Evolutionary conservation across 2,888 invertebrate genomes (phyloP).

Genomic region (Busseola fusca): DNA sequence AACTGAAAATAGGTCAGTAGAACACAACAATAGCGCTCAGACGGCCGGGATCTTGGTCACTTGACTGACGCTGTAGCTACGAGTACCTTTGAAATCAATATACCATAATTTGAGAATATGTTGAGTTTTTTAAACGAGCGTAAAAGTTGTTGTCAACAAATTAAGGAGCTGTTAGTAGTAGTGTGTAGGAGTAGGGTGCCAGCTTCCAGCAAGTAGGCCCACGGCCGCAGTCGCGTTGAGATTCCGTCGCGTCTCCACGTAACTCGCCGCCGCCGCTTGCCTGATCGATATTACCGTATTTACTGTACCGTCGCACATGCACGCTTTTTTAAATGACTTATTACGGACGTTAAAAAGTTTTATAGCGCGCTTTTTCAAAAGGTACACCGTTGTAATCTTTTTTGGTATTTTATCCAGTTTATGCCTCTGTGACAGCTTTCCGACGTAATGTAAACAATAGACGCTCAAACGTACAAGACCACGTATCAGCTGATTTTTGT

Average conservation of each 20-base stretch:
- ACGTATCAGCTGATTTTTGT: constrained; percentile 71
- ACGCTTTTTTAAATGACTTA: constrained; percentile 70
- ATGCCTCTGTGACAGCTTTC: constrained; percentile 58
- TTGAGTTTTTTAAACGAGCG: constrained; percentile 26
- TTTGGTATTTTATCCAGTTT: constrained; percentile 43
- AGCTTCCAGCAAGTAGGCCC: constrained; percentile 72
- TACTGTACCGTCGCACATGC: constrained; percentile 67
- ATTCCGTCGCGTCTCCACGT: constrained; percentile 79
- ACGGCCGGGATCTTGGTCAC: constrained; percentile 33
- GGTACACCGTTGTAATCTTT: constrained; percentile 48
- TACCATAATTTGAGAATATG: constrained; percentile 4
- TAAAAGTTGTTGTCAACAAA: constrained; percentile 53
- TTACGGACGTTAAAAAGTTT: constrained; percentile 71
- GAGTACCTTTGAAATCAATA: constrained; percentile 20
- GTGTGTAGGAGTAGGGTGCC: constrained; percentile 57
- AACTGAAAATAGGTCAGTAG: constrained; percentile 73
- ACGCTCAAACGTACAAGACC: constrained; percentile 61
- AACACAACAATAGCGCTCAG: constrained; percentile 47
- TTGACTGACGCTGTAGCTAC: constrained; percentile 21
- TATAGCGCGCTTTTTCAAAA: constrained; percentile 60
- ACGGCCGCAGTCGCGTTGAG: constrained; percentile 80
- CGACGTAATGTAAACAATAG: constrained; percentile 71
- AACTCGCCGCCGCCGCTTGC: constrained; percentile 67
- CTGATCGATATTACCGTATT: constrained; percentile 76
- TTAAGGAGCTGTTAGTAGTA: constrained; percentile 35